Evolutionary conservation across 1,140 invertebrate species (phyloP).

Genomic region (Paraescarpia echinospica): DNA sequence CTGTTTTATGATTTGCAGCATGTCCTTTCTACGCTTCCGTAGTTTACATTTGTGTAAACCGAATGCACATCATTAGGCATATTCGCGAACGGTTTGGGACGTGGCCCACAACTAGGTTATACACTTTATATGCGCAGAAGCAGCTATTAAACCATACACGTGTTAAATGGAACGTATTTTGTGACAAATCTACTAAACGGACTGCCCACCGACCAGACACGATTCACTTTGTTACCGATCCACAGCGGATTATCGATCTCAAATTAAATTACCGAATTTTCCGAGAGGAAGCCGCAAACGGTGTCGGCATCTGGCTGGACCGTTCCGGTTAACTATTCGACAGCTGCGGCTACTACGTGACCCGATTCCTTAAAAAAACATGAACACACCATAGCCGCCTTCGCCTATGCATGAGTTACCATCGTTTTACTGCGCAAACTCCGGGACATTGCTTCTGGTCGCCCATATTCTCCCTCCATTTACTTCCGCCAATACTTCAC

Average conservation of each 20-base stretch:
- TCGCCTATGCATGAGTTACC: not conserved
- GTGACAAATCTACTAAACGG: not conserved
- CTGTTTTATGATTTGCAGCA: no score
- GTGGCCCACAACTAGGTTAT: not conserved
- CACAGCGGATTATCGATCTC: not conserved
- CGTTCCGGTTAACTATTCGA: not conserved
- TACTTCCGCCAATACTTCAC: not conserved
- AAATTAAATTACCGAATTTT: not conserved
- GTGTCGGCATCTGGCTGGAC: not conserved
- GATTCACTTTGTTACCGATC: no score
- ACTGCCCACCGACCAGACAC: not conserved
- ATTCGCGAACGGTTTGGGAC: not conserved
- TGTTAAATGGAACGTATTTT: not conserved
- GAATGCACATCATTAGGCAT: not conserved
- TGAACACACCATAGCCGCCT: not conserved
- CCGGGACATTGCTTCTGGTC: not conserved
- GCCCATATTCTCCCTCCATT: not conserved
- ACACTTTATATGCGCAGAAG: not conserved
- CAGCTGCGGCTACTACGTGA: not conserved
- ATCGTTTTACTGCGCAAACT: not conserved
- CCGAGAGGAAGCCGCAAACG: not conserved
- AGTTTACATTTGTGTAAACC: not conserved
- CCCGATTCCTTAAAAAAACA: not conserved
- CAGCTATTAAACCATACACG: not conserved
- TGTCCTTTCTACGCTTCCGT: no score